A percentile compares a stretch with the other conserved stretches of the same genome.
These are phyloP conservation scores for Polylopha cassiicola DNA, from an alignment of 2,888 invertebrate species.

Conservation along the genomic window DNA sequence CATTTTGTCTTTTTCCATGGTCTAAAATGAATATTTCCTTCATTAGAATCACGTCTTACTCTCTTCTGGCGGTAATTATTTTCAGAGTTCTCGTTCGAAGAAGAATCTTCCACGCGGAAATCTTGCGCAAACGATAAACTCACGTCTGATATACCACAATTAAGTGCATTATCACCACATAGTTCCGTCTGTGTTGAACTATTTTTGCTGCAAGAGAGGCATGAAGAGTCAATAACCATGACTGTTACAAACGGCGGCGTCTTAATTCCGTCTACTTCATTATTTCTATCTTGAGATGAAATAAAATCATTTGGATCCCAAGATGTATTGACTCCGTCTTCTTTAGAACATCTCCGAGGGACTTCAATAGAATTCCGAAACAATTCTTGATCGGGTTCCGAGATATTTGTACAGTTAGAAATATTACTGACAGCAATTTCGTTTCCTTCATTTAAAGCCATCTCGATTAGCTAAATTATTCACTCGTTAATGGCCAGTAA, in stretches of 20 bases:
- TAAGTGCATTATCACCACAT: conserved; percentile 33
- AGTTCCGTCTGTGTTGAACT: conserved; percentile 56
- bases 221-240: conserved; percentile 46
- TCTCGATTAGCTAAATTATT: conserved; percentile 22
- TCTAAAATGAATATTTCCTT: conserved; percentile 41
- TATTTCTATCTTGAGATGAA: conserved; percentile 38
- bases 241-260: conserved; percentile 55
- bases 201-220: conserved; percentile 35
- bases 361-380: conserved; percentile 51
- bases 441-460: conserved; percentile 32
- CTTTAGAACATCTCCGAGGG: conserved; percentile 49
- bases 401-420: conserved; percentile 30
- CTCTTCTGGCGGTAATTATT: conserved; percentile 46
- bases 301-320: conserved; percentile 51
- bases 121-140: conserved; percentile 54
- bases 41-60: conserved; percentile 46
- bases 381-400: conserved; percentile 8
- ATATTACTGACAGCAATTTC: conserved; percentile 35
- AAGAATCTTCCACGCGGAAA: conserved; percentile 41
- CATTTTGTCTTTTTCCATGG: conserved; percentile 59
- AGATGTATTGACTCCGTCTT: conserved; percentile 47
- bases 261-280: conserved; percentile 38
- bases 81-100: conserved; percentile 45
- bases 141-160: conserved; percentile 43
- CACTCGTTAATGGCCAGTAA: conserved; percentile 13